phyloP scores from a whole-genome alignment of 2,888 invertebrate genomes.

The Calameuta pallipes region DNA sequence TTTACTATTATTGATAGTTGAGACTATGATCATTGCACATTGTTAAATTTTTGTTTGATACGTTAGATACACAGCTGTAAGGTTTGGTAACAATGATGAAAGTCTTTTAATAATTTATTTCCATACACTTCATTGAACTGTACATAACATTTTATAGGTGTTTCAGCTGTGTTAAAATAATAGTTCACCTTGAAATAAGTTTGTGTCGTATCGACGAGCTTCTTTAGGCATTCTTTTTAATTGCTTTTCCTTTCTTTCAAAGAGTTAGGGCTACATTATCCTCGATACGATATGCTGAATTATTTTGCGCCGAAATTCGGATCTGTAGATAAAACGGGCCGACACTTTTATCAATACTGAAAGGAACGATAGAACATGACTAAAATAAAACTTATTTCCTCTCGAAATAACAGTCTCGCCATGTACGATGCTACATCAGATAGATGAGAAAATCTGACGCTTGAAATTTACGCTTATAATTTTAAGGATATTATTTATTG shows the following conservation, averaged over 20 bases:
- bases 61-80: not conserved
- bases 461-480: not conserved
- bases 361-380: not conserved
- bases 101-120: conserved; percentile 23
- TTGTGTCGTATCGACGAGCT: not conserved
- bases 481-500: not conserved
- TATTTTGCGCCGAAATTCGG: not conserved
- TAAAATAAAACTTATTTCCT: not conserved
- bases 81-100: not conserved
- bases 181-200: not conserved
- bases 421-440: not conserved
- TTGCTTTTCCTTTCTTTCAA: not conserved
- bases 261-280: not conserved
- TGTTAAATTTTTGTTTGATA: not conserved
- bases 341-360: not conserved
- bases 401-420: not conserved
- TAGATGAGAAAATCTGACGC: not conserved
- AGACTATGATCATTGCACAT: not conserved
- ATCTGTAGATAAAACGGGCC: not conserved
- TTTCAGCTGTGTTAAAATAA: not conserved
- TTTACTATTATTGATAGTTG: not conserved
- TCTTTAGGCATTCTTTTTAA: not conserved
- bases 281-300: not conserved
- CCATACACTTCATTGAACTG: conserved; percentile 23
- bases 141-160: conserved; percentile 21